Conservation (phyloP, 1,140 invertebrate species). For the Marisa cornuarietis region DNA sequence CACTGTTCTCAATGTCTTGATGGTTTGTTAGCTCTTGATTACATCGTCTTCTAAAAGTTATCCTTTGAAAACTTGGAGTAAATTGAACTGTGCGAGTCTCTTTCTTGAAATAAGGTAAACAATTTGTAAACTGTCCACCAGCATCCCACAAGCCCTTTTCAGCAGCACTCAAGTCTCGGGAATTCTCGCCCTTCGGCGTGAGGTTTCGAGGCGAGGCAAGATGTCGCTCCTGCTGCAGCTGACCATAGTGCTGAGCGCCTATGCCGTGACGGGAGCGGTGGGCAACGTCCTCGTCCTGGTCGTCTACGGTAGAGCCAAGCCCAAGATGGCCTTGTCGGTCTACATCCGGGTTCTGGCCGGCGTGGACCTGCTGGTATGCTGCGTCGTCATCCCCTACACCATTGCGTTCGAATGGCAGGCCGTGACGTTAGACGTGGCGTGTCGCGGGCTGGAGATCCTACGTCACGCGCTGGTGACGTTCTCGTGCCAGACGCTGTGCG, state of each 20-base stretch:
- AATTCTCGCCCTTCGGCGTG: too few relatives aligned
- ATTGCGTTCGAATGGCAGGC: conserved; percentile 12
- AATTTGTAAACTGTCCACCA: too few relatives aligned
- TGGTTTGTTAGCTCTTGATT: too few relatives aligned
- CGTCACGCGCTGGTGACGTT: conserved; percentile 3
- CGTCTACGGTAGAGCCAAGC: conserved; percentile 12
- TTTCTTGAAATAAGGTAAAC: too few relatives aligned
- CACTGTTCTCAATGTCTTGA: too few relatives aligned
- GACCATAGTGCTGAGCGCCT: conserved; percentile 4
- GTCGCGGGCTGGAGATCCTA: conserved; percentile 18
- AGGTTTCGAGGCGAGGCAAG: too few relatives aligned
- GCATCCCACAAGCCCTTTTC: too few relatives aligned
- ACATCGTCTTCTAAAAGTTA: too few relatives aligned
- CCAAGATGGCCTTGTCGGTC: neutral
- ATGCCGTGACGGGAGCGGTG: neutral
- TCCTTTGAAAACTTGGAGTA: too few relatives aligned
- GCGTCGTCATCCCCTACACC: conserved; percentile 23
- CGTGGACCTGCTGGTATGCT: conserved; percentile 15
- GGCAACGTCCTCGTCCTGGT: conserved; percentile 14
- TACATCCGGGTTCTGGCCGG: conserved; percentile 9
- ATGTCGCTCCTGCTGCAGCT: neutral
- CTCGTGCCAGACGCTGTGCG: neutral
- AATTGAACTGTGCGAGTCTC: too few relatives aligned
- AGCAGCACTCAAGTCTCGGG: too few relatives aligned
- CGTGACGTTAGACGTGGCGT: conserved; percentile 2